Base-by-base conservation (phyloP, 2,113 vertebrate species). In the Tricholaema leucomelas region DNA sequence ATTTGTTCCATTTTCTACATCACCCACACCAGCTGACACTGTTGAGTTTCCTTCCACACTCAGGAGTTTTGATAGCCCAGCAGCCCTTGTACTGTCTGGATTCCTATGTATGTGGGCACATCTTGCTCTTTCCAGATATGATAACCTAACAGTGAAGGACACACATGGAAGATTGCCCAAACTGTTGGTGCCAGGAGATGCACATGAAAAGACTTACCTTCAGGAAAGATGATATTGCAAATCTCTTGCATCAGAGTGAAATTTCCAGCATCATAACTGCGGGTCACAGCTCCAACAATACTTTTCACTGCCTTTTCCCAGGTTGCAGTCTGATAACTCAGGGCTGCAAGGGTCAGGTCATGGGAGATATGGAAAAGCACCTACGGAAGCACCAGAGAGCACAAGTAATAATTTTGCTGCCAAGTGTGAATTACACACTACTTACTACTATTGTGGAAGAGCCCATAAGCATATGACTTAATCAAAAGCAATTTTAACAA, bases 301-400 rank as follows among this genome's bases (percentile, higher is more conserved):
- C 97, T 97, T 80, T 96, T 97, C 9, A 98, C 93, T 28, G 96
- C 89, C 63, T 96, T 95, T 3, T 91, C 94, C 86, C 98, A 98
- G 16, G 90, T 85, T 12, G 94, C 96, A 16, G 81, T 60, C 8
- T 97, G 90, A 73, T 95, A 97, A 94, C 97, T 98, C 88, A 99
- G 90, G 40, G 98, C 72, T 5, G 97, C 97, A 2, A 98, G 95
- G 14, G 98, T 97, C 94, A 99, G 92, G 56, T 99, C 98, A 60
- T 99, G 98, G n/a, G 98, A 98, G 12, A 98, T 79, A 13, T 98
- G 97, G 94, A 98, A 96, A 90, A 99, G 96, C 54, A 99, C 97
- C 99, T 99, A 93, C 18, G 30, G 61, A 69, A 74, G 65, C 30
- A 88, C 14, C 63, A 81, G 63, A 89, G 63, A 74, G 31, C 35